These are phyloP conservation scores for Luperina nickerlii DNA, from an alignment of 2,888 invertebrate genomes.

Conservation along the genomic window DNA sequence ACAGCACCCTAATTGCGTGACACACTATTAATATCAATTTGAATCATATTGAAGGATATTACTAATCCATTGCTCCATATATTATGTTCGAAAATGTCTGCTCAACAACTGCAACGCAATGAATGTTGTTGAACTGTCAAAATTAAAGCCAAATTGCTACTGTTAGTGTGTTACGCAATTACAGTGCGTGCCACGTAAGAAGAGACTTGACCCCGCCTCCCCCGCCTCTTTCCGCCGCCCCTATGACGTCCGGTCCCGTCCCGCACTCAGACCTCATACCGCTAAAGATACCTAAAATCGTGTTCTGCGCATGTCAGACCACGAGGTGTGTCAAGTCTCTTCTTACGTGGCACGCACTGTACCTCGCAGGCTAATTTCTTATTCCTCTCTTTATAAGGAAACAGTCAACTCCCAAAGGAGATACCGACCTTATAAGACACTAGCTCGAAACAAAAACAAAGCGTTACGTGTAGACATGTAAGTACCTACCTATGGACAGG, in stretches of 20 bases:
- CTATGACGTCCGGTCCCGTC: too few species aligned
- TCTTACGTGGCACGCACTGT: too few species aligned
- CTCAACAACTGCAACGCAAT: not conserved
- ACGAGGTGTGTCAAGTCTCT: too few species aligned
- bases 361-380: not conserved
- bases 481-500: conserved; percentile 25
- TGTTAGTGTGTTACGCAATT: not conserved
- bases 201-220: too few species aligned
- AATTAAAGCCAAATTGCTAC: not conserved
- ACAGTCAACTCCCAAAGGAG: conserved; percentile 30
- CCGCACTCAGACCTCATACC: too few species aligned
- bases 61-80: not conserved
- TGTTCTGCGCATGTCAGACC: too few species aligned
- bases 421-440: conserved; percentile 11
- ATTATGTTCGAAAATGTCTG: not conserved
- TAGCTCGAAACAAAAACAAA: conserved; percentile 45
- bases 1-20: not conserved
- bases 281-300: too few species aligned
- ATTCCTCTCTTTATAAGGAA: not conserved
- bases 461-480: conserved; percentile 18
- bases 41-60: not conserved
- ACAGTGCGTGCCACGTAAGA: too few species aligned
- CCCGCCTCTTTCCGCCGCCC: too few species aligned
- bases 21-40: not conserved
- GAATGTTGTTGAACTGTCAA: not conserved